Evolutionary conservation across 2,888 invertebrate species (phyloP).

Genomic region (Balanococcus diminutus): DNA sequence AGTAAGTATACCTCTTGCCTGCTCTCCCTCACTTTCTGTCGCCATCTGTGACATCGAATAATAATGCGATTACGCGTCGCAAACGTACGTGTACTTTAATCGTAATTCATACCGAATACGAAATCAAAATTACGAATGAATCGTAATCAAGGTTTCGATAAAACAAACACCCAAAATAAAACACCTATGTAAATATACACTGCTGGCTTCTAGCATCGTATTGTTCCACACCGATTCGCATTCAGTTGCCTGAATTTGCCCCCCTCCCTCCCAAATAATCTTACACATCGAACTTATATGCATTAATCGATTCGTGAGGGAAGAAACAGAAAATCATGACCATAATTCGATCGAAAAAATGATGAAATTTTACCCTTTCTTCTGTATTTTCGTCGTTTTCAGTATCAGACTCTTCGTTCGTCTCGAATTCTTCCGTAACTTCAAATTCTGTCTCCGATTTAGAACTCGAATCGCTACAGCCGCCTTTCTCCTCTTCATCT

Average conservation of each 20-base stretch:
- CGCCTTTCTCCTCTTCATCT: background rate
- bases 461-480: background rate
- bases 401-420: background rate
- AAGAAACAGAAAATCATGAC: too few relatives aligned
- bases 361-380: background rate
- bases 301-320: background rate
- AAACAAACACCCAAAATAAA: background rate
- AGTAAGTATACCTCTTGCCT: background rate
- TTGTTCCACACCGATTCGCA: background rate
- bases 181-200: constrained; percentile 1
- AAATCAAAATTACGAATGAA: background rate
- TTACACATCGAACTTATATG: background rate
- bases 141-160: constrained; percentile 13
- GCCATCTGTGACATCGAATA: background rate
- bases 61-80: background rate
- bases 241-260: background rate
- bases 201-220: background rate
- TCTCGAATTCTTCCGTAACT: background rate
- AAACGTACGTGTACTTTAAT: background rate
- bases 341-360: background rate
- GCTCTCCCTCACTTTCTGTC: background rate
- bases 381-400: background rate
- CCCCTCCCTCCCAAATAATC: background rate
- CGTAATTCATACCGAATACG: background rate
- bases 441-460: background rate